Percentiles rank a stretch among this genome's conserved stretches.
These are phyloP conservation scores for Nycticebus coucang DNA, from an alignment of 2,113 vertebrate genomes.

Conservation along the genomic window DNA sequence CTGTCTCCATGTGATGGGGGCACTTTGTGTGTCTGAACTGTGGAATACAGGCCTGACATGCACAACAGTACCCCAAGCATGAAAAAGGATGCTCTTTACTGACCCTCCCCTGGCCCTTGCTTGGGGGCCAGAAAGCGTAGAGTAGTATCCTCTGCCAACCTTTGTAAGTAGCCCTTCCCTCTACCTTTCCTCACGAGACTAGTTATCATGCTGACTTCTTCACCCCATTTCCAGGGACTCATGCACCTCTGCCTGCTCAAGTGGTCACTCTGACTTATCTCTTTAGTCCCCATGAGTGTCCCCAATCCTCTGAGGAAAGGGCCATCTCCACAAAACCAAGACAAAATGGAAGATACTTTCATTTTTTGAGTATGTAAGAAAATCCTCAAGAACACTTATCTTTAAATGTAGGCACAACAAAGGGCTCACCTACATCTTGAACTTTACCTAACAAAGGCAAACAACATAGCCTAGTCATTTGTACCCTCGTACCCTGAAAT, in stretches of 20 bases:
- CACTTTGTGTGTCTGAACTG: neutral
- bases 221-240: neutral
- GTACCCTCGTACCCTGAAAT: no score
- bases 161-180: neutral
- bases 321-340: neutral
- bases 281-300: neutral
- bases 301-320: neutral
- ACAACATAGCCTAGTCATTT: no score
- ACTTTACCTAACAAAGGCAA: no score
- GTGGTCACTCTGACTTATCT: neutral
- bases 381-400: neutral
- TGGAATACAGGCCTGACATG: neutral
- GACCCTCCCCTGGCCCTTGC: neutral
- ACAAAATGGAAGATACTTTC: neutral
- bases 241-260: neutral
- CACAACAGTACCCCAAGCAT: neutral
- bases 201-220: neutral
- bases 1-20: neutral
- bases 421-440: no score
- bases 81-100: neutral
- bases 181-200: neutral
- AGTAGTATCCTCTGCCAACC: neutral
- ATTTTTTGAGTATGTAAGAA: neutral
- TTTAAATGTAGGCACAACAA: neutral
- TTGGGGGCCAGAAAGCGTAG: neutral